Evolutionary conservation across 2,113 vertebrate genomes (phyloP).

Genomic region (Rostratula benghalensis): DNA sequence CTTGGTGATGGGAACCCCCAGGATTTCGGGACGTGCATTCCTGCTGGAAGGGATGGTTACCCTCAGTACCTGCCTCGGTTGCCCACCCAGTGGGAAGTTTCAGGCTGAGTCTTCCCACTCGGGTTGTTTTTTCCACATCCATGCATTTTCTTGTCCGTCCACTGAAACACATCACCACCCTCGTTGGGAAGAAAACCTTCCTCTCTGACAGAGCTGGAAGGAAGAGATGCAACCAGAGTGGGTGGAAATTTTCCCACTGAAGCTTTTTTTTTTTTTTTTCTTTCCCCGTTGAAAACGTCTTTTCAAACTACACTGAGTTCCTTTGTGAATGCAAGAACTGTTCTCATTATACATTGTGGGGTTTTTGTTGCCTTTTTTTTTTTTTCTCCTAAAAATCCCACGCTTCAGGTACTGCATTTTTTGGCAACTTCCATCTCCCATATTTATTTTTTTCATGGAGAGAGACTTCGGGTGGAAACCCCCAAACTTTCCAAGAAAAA

Average conservation of each 20-base stretch:
- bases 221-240: neutral
- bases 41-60: neutral
- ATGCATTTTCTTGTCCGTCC: neutral
- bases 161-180: neutral
- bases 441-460: neutral
- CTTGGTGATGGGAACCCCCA: accelerated
- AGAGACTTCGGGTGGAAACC: neutral
- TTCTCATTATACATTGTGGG: neutral
- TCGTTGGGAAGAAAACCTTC: neutral
- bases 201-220: neutral
- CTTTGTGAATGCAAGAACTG: neutral
- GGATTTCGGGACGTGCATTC: neutral
- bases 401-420: neutral
- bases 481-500: constrained; percentile 28
- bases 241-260: constrained; percentile 7
- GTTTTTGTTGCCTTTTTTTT: neutral
- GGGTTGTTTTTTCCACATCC: neutral
- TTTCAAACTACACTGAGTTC: neutral
- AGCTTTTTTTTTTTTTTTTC: neutral
- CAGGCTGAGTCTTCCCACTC: neutral
- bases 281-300: neutral
- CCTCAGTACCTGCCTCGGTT: neutral
- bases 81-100: neutral
- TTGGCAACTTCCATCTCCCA: neutral
- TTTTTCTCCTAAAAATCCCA: neutral